Evolutionary conservation across 2,888 invertebrate genomes (phyloP), one percentile per base, ranked within the genome.

Genomic region (Chorisops tibialis): DNA sequence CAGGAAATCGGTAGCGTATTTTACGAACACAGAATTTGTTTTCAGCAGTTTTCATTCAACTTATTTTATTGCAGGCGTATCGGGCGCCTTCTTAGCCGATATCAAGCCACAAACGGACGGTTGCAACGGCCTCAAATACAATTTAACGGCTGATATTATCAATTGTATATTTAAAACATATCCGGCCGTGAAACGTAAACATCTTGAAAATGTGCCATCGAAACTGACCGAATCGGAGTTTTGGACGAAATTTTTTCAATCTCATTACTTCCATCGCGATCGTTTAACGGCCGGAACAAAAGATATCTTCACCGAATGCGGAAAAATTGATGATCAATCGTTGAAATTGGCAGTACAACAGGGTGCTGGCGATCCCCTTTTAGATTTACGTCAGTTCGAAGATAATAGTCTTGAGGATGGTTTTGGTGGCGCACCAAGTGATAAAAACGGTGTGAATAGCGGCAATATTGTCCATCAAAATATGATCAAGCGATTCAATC

Each of bases 171-270:
- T 99, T 78, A 94, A 95, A 81, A 98, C 99, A 65, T 99, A 99
- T 82, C 99, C 99, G 18, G 95, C 96, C 68, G 99, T 99, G 0
- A 90, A 94, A 73, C 91, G 90, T 82, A 98, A 98, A 83, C 96
- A 98, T 78, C 80, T 88, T 62, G 98, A 99, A 77, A 89, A 94
- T 79, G 99, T 99, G 38, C 99, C 99, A 30, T 85, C 89, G 66
- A 93, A 95, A 81, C 85, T 98, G 85, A 87, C 91, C 1, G 99
- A 99, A 80, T 86, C 92, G 1, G 96, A 97, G 73, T 99, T 99
- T 80, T 99, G 99, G 99, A 96, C 95, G 12, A 93, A 96, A 74
- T 99, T 99, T 80, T 99, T 99, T 81, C 98, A 99, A 76, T 98
- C 97, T 14, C 98, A 99, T 82, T 99, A 99, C 81, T 93, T 93